Evolutionary conservation across 2,113 vertebrate genomes (phyloP).

Genomic region (Calidris pygmaea): DNA sequence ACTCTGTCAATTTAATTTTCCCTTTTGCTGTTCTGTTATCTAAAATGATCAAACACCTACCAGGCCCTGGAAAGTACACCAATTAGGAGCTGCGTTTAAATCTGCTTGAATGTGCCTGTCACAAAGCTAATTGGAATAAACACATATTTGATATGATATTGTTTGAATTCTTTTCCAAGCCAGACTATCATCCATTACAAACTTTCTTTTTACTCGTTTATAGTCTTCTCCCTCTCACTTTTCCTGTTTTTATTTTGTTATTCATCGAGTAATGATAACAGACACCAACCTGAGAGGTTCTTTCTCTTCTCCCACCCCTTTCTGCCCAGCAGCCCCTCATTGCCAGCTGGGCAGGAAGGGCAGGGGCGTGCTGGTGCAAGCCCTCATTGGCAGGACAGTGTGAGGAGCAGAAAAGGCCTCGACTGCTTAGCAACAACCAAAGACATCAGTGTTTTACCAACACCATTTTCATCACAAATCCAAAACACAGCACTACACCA

Average conservation of each 20-base stretch:
- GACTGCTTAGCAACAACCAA: neutral
- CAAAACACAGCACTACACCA: neutral
- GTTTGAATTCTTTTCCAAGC: conserved; percentile 24
- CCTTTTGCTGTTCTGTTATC: conserved; percentile 41
- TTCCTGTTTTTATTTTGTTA: neutral
- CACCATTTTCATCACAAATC: neutral
- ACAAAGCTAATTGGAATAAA: conserved; percentile 37
- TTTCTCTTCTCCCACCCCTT: neutral
- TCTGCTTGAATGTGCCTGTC: neutral
- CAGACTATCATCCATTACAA: neutral
- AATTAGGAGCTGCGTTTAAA: conserved; percentile 59
- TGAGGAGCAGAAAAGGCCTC: neutral
- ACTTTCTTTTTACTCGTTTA: neutral
- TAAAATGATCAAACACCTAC: conserved; percentile 26
- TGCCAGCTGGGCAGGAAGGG: neutral
- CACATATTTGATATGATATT: neutral
- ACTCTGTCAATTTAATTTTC: conserved; percentile 43
- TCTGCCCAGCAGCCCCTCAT: neutral
- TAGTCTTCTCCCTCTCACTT: neutral
- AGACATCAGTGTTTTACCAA: neutral
- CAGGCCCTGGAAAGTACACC: conserved; percentile 9
- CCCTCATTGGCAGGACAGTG: neutral
- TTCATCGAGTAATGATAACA: neutral
- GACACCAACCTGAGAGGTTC: neutral
- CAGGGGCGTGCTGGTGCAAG: neutral